Evolutionary conservation across 2,113 vertebrate genomes (phyloP), one percentile per base, ranked within the genome.

Genomic region (Melanostigma gelatinosum): DNA sequence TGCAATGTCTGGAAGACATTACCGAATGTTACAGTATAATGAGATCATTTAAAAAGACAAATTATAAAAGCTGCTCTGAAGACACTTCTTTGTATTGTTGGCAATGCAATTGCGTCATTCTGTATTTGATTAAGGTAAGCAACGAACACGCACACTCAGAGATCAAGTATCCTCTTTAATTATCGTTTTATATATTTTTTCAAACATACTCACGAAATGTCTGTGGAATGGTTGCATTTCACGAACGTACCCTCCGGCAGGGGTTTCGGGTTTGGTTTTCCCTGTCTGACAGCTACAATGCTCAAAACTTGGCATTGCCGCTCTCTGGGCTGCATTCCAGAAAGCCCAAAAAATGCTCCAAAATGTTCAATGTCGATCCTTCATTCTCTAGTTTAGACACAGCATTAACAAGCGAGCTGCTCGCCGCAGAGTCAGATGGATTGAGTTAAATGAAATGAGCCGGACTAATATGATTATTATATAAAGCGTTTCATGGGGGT

Each of bases 251-350:
- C 64, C 80, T 57, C 55, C 12, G 40, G 85, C 85, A 57, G 80
- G 77, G 82, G 73, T 83, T 85, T 89, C 75, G 83, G 88, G 75
- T 91, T 90, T 90, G 77, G 88, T 36, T 87, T 80, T 83, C 77
- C 70, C 73, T 75, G 88, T 90, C 71, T 82, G 80, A 89, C 85
- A 86, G 85, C 87, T 92, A 84, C 82, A 85, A 89, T 77, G 63
- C 88, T 86, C 72, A 64, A 54, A 91, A 84, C 87, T 87, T 90
- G 92, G 89, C 88, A 85, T 46, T 54, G 55, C 55, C 79, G 77
- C 82, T 57, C 67, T 84, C 90, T 89, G 92, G 92, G 93, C 89
- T 72, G 4, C 7, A 48, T 44, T 94, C 93, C 93, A 93, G 77
- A 81, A 76, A 80, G 68, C 69, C 29, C 63, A 50, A 85, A 91